Conservation (phyloP, 2,113 vertebrate species). For the Gracilinanus agilis region DNA sequence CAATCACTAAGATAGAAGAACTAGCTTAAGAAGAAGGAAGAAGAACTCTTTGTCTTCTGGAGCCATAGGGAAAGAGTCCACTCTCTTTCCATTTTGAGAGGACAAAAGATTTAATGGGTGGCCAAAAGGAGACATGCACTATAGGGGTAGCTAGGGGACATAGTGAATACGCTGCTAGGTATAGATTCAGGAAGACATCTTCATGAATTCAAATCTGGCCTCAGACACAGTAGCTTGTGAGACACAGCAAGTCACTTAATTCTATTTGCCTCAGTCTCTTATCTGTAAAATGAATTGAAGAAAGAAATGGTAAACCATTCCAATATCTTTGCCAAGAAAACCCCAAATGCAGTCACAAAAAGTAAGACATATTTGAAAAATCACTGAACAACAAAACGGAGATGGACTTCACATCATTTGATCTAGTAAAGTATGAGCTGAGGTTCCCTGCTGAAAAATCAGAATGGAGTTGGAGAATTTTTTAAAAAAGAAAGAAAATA, state of each 20-base stretch:
- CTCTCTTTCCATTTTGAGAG: not conserved
- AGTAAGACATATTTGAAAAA: too few relatives aligned
- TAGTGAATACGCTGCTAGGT: too few relatives aligned
- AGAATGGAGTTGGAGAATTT: not conserved
- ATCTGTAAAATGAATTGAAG: too few relatives aligned
- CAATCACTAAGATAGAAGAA: not conserved
- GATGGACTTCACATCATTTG: not conserved
- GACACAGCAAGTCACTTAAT: too few relatives aligned
- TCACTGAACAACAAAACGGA: not conserved
- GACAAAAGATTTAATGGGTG: not conserved
- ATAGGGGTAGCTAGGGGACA: too few relatives aligned
- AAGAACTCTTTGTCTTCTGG: not conserved
- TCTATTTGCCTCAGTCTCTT: too few relatives aligned
- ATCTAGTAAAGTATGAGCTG: not conserved
- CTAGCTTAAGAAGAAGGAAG: not conserved
- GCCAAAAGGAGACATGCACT: not conserved
- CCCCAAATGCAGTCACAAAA: too few relatives aligned
- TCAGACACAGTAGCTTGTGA: too few relatives aligned
- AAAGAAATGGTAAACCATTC: too few relatives aligned
- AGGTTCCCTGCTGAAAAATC: not conserved
- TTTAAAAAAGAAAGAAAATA: not conserved
- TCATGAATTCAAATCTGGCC: too few relatives aligned
- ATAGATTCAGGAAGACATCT: too few relatives aligned
- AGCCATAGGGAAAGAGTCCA: not conserved
- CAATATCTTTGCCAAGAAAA: too few relatives aligned